These are phyloP conservation scores for Peromyscus eremicus DNA, from an alignment of 2,797 vertebrate species.

Conservation along the genomic window DNA sequence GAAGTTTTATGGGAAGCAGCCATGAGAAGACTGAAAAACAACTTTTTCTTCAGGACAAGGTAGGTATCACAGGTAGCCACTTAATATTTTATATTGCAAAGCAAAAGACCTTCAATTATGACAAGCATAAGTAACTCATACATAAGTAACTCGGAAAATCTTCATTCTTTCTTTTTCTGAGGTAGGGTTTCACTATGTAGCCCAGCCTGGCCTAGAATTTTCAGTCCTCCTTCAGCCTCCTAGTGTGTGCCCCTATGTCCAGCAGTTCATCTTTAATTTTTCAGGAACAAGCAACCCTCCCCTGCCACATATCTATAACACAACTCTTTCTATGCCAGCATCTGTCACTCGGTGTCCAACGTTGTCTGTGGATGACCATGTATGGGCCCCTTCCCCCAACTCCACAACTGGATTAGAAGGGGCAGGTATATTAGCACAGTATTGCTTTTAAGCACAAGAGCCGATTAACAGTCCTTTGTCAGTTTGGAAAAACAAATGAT, in stretches of 20 bases:
- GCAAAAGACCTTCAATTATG: background rate
- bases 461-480: background rate
- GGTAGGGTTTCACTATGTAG: background rate
- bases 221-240: background rate
- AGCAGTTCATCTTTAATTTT: background rate
- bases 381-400: background rate
- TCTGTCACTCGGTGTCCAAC: background rate
- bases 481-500: slow-evolving; percentile 65
- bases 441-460: background rate
- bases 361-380: background rate
- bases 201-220: background rate
- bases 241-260: background rate
- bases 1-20: background rate
- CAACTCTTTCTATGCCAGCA: background rate
- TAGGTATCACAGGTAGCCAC: background rate
- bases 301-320: background rate
- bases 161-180: background rate
- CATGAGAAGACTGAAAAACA: background rate
- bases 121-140: background rate
- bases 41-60: background rate
- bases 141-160: slow-evolving; percentile 21
- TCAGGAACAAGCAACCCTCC: background rate
- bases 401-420: background rate
- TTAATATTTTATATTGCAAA: background rate
- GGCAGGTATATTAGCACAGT: rapidly evolving